Conservation (phyloP, 2,113 vertebrate genomes). For the Empidonax alnorum region DNA sequence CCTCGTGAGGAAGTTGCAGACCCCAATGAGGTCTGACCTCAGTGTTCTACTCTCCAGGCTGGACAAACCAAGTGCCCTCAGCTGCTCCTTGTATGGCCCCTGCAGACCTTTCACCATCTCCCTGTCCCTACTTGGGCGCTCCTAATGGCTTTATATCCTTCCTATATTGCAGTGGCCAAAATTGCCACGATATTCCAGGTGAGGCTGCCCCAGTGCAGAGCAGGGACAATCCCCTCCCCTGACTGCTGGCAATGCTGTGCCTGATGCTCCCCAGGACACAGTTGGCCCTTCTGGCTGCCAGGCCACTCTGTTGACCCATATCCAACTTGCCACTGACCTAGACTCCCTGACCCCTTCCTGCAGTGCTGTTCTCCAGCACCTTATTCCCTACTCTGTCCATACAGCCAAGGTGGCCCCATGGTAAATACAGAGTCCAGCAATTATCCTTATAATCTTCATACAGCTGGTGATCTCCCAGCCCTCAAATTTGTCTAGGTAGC, state of each 20-base stretch:
- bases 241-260: fast-evolving
- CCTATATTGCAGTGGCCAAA: background rate
- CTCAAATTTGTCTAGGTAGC: background rate
- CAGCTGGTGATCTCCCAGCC: background rate
- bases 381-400: background rate
- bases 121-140: background rate
- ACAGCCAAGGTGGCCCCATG: background rate
- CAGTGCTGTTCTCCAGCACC: background rate
- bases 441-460: background rate
- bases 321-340: background rate
- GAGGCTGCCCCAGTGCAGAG: background rate
- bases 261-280: background rate
- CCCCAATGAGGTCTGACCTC: background rate
- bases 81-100: background rate
- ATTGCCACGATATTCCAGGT: background rate
- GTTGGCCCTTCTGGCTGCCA: background rate
- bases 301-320: background rate
- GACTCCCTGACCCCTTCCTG: too few relatives aligned
- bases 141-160: background rate
- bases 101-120: background rate
- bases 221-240: background rate
- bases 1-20: background rate
- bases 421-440: background rate
- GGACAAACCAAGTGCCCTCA: background rate
- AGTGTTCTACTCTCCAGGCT: background rate